Percentiles rank a stretch among this genome's conserved stretches.
These are phyloP conservation scores for Pangasius krempfi DNA, from an alignment of 2,797 vertebrate species.

Conservation along the genomic window DNA sequence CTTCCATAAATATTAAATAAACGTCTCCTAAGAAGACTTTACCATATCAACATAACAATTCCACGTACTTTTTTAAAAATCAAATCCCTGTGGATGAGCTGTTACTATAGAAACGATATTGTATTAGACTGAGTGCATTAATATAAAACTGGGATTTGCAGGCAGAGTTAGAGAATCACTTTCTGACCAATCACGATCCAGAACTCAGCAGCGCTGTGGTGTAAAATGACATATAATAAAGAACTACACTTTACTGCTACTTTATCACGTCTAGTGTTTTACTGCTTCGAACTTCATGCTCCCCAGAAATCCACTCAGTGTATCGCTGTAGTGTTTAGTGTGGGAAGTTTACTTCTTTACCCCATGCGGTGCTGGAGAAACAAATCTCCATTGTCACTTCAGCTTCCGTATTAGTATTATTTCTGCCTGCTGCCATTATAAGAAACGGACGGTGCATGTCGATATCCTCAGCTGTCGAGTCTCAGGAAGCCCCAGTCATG, in stretches of 20 bases:
- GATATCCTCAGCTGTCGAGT: slow-evolving; percentile 15
- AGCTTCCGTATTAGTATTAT: slow-evolving; percentile 3
- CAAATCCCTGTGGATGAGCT: not conserved
- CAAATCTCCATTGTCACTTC: not conserved
- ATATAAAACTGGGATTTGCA: not conserved
- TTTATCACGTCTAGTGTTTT: too few relatives aligned
- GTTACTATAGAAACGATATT: not conserved
- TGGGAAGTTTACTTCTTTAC: not conserved
- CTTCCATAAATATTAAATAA: not conserved
- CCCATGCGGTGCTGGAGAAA: not conserved
- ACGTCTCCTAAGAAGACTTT: too few relatives aligned
- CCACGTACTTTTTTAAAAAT: too few relatives aligned
- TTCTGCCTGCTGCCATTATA: slow-evolving; percentile 34
- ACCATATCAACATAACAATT: too few relatives aligned
- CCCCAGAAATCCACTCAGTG: not conserved
- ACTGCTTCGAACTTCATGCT: not conserved
- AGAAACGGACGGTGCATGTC: slow-evolving; percentile 24
- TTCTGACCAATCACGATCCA: not conserved
- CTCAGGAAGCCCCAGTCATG: slow-evolving; percentile 31
- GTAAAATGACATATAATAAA: not conserved
- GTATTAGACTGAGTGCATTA: not conserved
- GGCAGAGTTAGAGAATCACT: not conserved
- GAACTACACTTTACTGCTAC: not conserved
- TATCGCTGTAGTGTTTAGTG: not conserved
- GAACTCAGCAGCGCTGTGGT: too few relatives aligned